Base-by-base conservation (phyloP, 2,113 vertebrate species). In the Pedetes capensis region DNA sequence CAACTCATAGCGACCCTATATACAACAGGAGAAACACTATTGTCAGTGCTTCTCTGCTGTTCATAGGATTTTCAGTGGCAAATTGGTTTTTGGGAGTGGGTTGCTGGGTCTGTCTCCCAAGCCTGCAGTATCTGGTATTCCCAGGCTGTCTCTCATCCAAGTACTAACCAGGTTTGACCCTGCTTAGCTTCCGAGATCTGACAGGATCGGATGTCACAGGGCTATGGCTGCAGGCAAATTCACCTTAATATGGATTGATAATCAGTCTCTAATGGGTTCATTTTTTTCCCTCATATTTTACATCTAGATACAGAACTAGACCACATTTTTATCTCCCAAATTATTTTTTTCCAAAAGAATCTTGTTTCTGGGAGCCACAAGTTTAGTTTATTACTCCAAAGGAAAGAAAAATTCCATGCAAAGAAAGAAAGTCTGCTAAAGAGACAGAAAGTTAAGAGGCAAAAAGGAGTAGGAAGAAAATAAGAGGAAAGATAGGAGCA, bases 341-440 rank as follows among this genome's bases (percentile, higher is more conserved):
- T 64, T 87, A 34, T 42, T 92, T 87, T 91, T 51, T n/a, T 44
- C 88, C 72, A 66, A 89, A 84, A 88, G 27, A 80, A 61, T 34
- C 27, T 68, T 75, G 4, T 59, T 88, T 88, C 85, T 69, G 49
- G 83, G 47, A 88, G 87, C 37, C 39, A 86, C 42, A 82, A 53
- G 88, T n/a, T 57, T 66, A 68, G 44, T 69, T 96, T 87, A 59
- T n/a, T 69, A 87, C 23, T 69, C 18, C 71, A 44, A 71, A 80
- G 22, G 32, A 90, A 87, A 84, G 20, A 1, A 78, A 76, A 87
- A 69, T 9, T 59, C 66, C 59, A 57, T 5, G 18, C 20, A 47
- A n/a, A 79, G 53, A 11, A 18, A 91, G 18, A 53, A 51, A 66
- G 55, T 4, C 39, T 66, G 53, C 9, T 37, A 81, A 29, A 87